phyloP scores from a whole-genome alignment of 2,113 vertebrate species.

The Xenotilapia flavipinnis region DNA sequence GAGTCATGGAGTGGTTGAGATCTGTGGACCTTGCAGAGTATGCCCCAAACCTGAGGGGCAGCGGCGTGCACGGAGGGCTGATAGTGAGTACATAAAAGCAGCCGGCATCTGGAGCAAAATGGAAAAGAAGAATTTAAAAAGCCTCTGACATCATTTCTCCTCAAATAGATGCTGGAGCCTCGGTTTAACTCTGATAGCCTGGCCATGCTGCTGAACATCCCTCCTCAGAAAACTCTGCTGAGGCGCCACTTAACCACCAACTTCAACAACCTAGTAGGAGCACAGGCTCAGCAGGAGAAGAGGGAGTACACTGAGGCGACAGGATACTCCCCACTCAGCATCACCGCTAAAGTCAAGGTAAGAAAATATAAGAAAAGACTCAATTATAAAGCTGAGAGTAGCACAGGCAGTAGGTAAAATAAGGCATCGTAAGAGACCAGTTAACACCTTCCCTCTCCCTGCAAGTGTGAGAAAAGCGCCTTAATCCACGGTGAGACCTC shows the following conservation, averaged over 20 bases:
- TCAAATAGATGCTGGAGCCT: constrained; percentile 85
- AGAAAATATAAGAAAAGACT: neutral
- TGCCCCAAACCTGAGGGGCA: constrained; percentile 95
- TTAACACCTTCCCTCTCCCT: neutral
- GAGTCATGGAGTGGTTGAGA: constrained; percentile 97
- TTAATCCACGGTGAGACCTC: constrained; percentile 21
- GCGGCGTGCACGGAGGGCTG: constrained; percentile 92
- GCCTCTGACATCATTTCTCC: neutral
- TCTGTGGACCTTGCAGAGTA: constrained; percentile 96
- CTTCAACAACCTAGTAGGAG: constrained; percentile 83
- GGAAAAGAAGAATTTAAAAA: neutral
- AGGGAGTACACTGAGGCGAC: constrained; percentile 80
- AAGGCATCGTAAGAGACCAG: neutral
- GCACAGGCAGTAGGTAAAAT: neutral
- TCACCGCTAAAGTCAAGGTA: constrained; percentile 95
- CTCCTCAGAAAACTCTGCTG: constrained; percentile 91
- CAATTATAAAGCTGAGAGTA: neutral
- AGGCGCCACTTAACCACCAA: constrained; percentile 91
- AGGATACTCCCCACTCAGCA: constrained; percentile 80
- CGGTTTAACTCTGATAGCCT: constrained; percentile 88
- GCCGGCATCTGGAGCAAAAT: neutral
- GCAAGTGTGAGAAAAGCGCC: neutral
- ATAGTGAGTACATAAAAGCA: constrained; percentile 76
- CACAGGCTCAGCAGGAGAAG: constrained; percentile 87
- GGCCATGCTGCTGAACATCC: constrained; percentile 95